A percentile compares a stretch with the other conserved stretches of the same genome.
Conservation (phyloP, 2,888 invertebrate genomes). For the Cantharis flavilabris region DNA sequence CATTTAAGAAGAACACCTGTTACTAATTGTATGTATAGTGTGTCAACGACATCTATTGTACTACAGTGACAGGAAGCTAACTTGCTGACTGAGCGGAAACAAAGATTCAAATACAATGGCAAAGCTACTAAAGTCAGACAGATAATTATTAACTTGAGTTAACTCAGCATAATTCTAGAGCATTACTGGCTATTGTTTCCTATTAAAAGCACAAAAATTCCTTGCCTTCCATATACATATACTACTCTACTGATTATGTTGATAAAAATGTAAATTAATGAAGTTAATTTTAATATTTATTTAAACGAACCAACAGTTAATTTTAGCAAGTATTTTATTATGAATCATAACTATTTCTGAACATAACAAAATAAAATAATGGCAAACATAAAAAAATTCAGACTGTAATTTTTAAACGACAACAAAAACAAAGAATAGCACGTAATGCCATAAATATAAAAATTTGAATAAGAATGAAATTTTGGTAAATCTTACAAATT, state of each 20-base stretch:
- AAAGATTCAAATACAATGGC: slow-evolving; percentile 18
- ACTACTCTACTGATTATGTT: neutral
- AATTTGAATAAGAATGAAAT: neutral
- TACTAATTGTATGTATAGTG: slow-evolving; percentile 11
- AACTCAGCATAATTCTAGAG: slow-evolving; percentile 19
- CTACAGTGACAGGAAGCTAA: slow-evolving; percentile 14
- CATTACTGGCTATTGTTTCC: slow-evolving; percentile 7
- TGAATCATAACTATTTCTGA: neutral
- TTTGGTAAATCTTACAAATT: neutral
- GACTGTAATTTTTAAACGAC: neutral
- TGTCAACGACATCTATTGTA: slow-evolving; percentile 18
- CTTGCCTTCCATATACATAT: neutral
- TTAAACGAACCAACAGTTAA: neutral
- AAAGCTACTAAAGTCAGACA: slow-evolving; percentile 18
- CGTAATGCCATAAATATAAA: neutral
- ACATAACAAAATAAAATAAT: neutral
- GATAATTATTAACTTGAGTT: slow-evolving; percentile 23
- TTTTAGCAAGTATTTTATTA: neutral
- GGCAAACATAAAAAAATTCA: neutral
- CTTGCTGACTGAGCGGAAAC: slow-evolving; percentile 25
- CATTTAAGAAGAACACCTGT: slow-evolving; percentile 10
- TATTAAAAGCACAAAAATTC: neutral
- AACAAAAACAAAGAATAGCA: neutral
- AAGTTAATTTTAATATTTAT: neutral
- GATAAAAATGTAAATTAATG: neutral